These are phyloP conservation scores for Chaetura pelagica DNA, from an alignment of 2,113 vertebrate genomes.

Conservation along the genomic window DNA sequence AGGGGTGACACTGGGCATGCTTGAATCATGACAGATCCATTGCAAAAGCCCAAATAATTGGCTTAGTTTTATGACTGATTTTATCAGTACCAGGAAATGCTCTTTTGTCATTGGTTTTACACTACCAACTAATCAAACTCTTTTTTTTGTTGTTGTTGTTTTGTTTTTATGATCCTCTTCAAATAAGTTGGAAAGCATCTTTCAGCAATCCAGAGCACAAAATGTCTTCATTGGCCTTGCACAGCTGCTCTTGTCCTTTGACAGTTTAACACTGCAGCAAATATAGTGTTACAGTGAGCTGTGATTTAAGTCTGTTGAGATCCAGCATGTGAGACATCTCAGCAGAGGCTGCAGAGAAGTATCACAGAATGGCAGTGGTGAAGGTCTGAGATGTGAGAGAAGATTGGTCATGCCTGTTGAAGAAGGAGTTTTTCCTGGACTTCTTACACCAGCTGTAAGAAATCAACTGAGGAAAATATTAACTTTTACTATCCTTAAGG, in stretches of 20 bases:
- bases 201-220: neutral
- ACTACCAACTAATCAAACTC: neutral
- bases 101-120: neutral
- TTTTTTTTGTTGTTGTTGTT: no score
- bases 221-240: neutral
- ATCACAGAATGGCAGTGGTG: neutral
- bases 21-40: neutral
- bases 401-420: neutral
- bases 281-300: fast-evolving
- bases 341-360: neutral
- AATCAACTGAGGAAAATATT: neutral
- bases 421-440: neutral
- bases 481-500: neutral
- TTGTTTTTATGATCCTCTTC: neutral
- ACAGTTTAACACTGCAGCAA: neutral
- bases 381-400: neutral
- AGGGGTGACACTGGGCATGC: neutral
- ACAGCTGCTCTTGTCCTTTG: neutral
- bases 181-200: neutral
- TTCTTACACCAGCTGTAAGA: neutral
- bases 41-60: neutral
- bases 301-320: neutral
- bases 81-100: neutral
- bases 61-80: neutral
- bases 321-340: fast-evolving